A percentile compares a stretch with the other conserved stretches of the same genome.
These are phyloP conservation scores for Atherinomorus stipes DNA, from an alignment of 2,113 vertebrate species.

Conservation along the genomic window DNA sequence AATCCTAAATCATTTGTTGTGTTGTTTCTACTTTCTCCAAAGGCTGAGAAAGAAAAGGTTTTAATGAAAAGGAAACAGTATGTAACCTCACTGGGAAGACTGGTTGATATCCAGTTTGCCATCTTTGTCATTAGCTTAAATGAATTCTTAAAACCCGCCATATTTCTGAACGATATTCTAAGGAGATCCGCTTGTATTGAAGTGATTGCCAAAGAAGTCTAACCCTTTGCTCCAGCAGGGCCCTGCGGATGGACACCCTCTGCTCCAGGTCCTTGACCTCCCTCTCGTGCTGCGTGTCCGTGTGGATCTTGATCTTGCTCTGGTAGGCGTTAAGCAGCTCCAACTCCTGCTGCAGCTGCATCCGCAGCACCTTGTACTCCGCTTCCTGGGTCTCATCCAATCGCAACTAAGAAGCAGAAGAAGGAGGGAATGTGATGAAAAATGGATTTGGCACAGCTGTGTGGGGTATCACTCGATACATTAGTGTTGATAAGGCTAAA, in stretches of 20 bases:
- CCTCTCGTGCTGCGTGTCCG: conserved; percentile 89
- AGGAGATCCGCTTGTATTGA: conserved; percentile 16
- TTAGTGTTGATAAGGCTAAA: conserved; percentile 1
- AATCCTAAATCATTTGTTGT: too few relatives aligned
- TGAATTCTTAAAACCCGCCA: conserved; percentile 1
- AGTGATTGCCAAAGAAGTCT: conserved; percentile 32
- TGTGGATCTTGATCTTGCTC: conserved; percentile 96
- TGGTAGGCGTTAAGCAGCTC: conserved; percentile 94
- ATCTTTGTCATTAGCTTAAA: neutral
- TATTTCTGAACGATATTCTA: conserved; percentile 1
- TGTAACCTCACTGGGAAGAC: neutral
- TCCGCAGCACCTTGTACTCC: conserved; percentile 90
- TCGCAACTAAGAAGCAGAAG: conserved; percentile 81
- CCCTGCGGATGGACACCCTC: conserved; percentile 91
- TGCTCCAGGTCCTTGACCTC: conserved; percentile 93
- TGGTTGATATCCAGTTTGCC: neutral
- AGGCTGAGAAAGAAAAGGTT: too few relatives aligned
- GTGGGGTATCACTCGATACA: neutral
- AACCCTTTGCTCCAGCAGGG: conserved; percentile 91
- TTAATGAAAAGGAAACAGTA: too few relatives aligned
- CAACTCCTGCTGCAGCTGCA: conserved; percentile 93
- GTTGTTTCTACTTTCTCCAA: too few relatives aligned
- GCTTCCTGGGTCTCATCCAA: conserved; percentile 93
- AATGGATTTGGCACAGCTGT: neutral
- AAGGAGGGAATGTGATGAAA: conserved; percentile 4